Evolutionary conservation across 2,797 vertebrate species (phyloP), one percentile per base, ranked within the genome.

Genomic region (Platalea minor): DNA sequence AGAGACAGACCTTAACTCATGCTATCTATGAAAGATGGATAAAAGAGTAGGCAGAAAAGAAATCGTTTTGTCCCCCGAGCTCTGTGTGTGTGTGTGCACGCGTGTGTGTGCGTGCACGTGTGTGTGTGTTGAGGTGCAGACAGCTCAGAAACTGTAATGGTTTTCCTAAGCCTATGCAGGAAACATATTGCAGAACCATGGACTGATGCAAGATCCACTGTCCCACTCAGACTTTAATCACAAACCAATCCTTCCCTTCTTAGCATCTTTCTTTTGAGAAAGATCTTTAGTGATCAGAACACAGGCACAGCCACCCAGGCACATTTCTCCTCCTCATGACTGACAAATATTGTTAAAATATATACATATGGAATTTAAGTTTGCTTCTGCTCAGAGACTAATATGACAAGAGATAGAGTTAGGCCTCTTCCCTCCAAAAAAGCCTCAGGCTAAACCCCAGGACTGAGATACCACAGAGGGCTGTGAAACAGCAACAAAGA

Each of bases 1-100:
- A 88, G 48, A 57, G 23, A 25, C 41, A 81, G 41, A n/a, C 29
- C 20, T 8, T 78, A 65, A 39, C 28, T 57, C n/a, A 31, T 43
- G 15, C 16, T 68, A 3, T 53, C 28, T 33, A 31, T 77, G 35
- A 67, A 80, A 90, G 65, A 43, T 19, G 5, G n/a, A 91, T 35
- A 43, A 88, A 91, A 80, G 24, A 59, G 39, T 19, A 74, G n/a
- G 14, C 28, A 61, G 18, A 74, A 92, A 61, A 79, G 9, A 67
- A 92, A n/a, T 35, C 0, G 0, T 67, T 76, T 83, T n/a, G 10
- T 59, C 9, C 28, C 12, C 7, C 0, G 0, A 78, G 37, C 37
- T 8, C 29, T 61, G 14, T 31, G 21, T 26, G 3, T 50, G 45
- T 45, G 17, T 31, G 9, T 35, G 18, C 77, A 64, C 69, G 9